These are phyloP conservation scores for Sarcophaga subvicina DNA, from an alignment of 2,888 invertebrate genomes.

Conservation along the genomic window DNA sequence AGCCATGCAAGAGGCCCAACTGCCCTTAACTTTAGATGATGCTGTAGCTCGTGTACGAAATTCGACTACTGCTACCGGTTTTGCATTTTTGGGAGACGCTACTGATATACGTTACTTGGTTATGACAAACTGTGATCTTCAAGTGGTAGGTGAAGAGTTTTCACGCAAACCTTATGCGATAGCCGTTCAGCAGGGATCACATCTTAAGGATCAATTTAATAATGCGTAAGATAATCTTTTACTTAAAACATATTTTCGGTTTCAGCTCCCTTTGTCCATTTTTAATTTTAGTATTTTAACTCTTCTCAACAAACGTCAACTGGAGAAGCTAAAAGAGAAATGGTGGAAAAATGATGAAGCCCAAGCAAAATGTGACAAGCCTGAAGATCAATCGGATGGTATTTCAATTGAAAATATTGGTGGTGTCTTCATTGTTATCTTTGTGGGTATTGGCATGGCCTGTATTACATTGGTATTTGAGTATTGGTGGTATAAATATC, in stretches of 20 bases:
- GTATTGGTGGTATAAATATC: constrained; percentile 95
- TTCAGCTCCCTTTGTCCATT: not conserved
- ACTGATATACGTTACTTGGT: constrained; percentile 89
- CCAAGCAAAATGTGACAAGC: constrained; percentile 90
- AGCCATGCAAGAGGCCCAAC: constrained; percentile 92
- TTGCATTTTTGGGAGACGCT: constrained; percentile 97
- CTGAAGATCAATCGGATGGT: constrained; percentile 97
- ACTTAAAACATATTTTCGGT: not conserved
- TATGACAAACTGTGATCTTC: constrained; percentile 86
- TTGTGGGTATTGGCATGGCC: constrained; percentile 96
- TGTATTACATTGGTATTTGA: constrained; percentile 95
- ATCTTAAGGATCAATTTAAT: constrained; percentile 96
- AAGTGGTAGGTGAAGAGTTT: constrained; percentile 97
- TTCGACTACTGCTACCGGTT: constrained; percentile 90
- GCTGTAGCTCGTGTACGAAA: constrained; percentile 89
- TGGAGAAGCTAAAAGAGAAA: constrained; percentile 96
- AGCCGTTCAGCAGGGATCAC: constrained; percentile 97
- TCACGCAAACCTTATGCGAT: constrained; percentile 98
- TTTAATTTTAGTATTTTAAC: constrained; percentile 89
- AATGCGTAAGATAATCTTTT: constrained; percentile 90
- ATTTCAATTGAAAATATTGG: constrained; percentile 99
- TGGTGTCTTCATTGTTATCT: constrained; percentile 98
- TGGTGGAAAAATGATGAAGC: constrained; percentile 97
- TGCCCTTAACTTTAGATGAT: constrained; percentile 90
- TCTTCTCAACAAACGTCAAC: constrained; percentile 93